A percentile compares a stretch with the other conserved stretches of the same genome.
Conservation (phyloP, 2,113 vertebrate species). For the Phasianus colchicus region DNA sequence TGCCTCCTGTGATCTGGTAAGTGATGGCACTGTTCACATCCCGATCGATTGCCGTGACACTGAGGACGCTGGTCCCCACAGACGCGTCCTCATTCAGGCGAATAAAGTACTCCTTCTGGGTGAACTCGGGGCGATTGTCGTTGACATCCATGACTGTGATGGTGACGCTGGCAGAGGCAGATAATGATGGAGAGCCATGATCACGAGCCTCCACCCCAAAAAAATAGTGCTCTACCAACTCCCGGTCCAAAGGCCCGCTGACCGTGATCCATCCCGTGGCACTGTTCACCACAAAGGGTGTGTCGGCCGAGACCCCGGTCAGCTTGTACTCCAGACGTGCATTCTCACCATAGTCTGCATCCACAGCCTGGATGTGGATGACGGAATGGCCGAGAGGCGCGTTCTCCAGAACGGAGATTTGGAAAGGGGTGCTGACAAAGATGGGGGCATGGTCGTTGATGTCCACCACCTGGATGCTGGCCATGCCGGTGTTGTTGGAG, state of each 20-base stretch:
- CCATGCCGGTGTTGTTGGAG: conserved; percentile 96
- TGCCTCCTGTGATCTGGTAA: conserved; percentile 97
- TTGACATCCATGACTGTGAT: conserved; percentile 98
- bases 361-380: conserved; percentile 97
- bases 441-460: conserved; percentile 97
- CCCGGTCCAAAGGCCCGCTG: conserved; percentile 92
- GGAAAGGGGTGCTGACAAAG: conserved; percentile 98
- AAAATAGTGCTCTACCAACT: conserved; percentile 93
- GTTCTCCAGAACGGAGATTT: conserved; percentile 94
- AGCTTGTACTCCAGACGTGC: conserved; percentile 93
- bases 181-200: conserved; percentile 91
- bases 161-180: conserved; percentile 93
- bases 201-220: conserved; percentile 95
- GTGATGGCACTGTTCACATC: conserved; percentile 97
- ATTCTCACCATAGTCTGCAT: conserved; percentile 94
- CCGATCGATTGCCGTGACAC: conserved; percentile 91
- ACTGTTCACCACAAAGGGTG: conserved; percentile 93
- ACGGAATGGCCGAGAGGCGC: conserved; percentile 95
- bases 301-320: conserved; percentile 86
- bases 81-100: conserved; percentile 94
- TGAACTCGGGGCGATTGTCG: conserved; percentile 95
- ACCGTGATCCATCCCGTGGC: conserved; percentile 97
- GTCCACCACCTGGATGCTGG: conserved; percentile 94
- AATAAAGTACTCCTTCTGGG: conserved; percentile 92
- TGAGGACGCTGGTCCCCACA: conserved; percentile 94